Evolutionary conservation across 2,113 vertebrate species (phyloP), one percentile per base, ranked within the genome.

Genomic region (Labrus mixtus): DNA sequence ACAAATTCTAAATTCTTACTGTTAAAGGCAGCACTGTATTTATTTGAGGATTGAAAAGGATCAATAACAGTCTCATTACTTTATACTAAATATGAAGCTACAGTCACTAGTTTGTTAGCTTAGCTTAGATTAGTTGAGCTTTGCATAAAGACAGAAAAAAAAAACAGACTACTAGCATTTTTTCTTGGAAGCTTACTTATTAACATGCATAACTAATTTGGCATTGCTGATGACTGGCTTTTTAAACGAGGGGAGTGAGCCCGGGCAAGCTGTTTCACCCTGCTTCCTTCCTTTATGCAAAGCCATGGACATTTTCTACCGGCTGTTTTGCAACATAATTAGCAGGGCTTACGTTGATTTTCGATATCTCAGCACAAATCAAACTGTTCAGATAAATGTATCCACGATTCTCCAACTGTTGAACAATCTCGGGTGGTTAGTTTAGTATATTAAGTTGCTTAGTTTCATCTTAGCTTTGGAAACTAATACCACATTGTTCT

Each of bases 401-500:
- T 15, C 6, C 0, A 17, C 10, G 16, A 17, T 50, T 65, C 11
- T 65, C 17, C 36, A 60, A 23, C 50, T 36, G 13, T 37, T 43
- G 50, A 20, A 7, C 3, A 68, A 33, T 43, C 11, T 15, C 8
- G 46, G 25, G 23, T 19, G 39, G 39, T 10, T 41, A 11, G 1
- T 10, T 10, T 9, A 10, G 9, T 41, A 10, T 9, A 0, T 39
- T 20, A 43, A 22, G 37, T 55, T 69, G 5, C 4, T 37, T 55
- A 15, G 9, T 79, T 11, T 54, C 17, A 53, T 56, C 36, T 45
- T 50, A n/a, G 25, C 53, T 43, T 57, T 22, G 36, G 33, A 69
- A 57, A 57, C 43, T 12, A 54, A 59, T 39, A 41, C 29, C 29
- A 33, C 29, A 33, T 6, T 33, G 29, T 33, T 25, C 1, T 25